A percentile compares a stretch with the other conserved stretches of the same genome.
phyloP scores from a whole-genome alignment of 2,888 invertebrate genomes.

The Amblyteles armatorius region DNA sequence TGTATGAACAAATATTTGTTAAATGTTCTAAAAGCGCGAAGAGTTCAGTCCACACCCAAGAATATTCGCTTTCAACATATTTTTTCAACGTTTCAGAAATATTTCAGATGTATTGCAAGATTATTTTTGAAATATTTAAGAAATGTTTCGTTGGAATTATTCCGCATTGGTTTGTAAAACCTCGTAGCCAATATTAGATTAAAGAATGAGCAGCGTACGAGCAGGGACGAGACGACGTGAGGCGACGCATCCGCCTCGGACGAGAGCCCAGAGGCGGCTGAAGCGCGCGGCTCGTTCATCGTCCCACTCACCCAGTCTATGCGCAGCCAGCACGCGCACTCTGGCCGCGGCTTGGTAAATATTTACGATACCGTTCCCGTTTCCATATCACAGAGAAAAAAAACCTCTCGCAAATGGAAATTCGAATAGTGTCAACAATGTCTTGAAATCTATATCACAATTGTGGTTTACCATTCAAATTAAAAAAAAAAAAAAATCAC shows the following conservation, averaged over 20 bases:
- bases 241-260: not conserved
- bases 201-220: not conserved
- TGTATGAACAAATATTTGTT: too few species aligned
- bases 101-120: too few species aligned
- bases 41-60: too few species aligned
- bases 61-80: too few species aligned
- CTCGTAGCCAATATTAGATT: too few species aligned
- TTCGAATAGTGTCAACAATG: not conserved
- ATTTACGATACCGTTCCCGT: not conserved
- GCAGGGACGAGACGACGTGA: not conserved
- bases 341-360: not conserved
- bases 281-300: not conserved
- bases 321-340: not conserved
- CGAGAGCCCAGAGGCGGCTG: not conserved
- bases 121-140: too few species aligned
- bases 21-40: too few species aligned
- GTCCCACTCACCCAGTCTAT: not conserved
- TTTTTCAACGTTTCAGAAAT: too few species aligned
- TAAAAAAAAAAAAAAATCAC: not conserved
- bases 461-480: not conserved
- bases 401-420: not conserved
- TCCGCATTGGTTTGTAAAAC: too few species aligned
- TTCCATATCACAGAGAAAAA: not conserved
- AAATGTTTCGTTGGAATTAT: too few species aligned
- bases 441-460: not conserved